Base-by-base conservation (phyloP, 2,888 invertebrate genomes). In the Diogma glabrata region DNA sequence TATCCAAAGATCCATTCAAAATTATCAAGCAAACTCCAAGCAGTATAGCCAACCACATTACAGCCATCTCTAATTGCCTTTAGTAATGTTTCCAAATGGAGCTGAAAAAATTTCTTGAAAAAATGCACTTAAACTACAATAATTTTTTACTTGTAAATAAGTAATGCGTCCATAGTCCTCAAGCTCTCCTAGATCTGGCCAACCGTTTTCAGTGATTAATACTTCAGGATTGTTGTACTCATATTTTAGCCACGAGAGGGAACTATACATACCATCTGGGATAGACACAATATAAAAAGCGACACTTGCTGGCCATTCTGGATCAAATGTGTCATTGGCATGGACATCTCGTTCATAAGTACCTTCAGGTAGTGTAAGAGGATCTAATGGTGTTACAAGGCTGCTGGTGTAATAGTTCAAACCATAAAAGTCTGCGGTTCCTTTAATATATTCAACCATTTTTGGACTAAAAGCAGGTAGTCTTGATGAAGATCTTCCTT, bases 331-430 rank as follows among this genome's bases (percentile, higher is more conserved):
- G 16, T 46, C 46, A 8, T 46, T 9, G n/a, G n/a, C n/a, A n/a
- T n/a, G n/a, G n/a, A n/a, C n/a, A n/a, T n/a, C n/a, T n/a, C n/a
- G n/a, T n/a, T n/a, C n/a, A n/a, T n/a, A n/a, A n/a, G n/a, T n/a
- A n/a, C n/a, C n/a, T n/a, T n/a, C n/a, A n/a, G n/a, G n/a, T n/a
- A n/a, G n/a, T n/a, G n/a, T n/a, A n/a, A n/a, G n/a, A n/a, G n/a
- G n/a, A n/a, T n/a, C n/a, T 6, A 24, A 22, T 16, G 46, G 16
- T 16, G 2, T 16, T 4, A 61, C 59, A 45, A 47, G 52, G 2
- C 61, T 54, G 3, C 64, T 60, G 4, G 62, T 58, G 16, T 66
- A 66, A 50, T 66, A 64, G 51, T 65, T 66, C 1, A 64, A 55
- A 1, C 64, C 64, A 2, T 64, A 46, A 56, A 65, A 65, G 53